Evolutionary conservation across 2,797 vertebrate species (phyloP).

Genomic region (Acanthurus lineatus): DNA sequence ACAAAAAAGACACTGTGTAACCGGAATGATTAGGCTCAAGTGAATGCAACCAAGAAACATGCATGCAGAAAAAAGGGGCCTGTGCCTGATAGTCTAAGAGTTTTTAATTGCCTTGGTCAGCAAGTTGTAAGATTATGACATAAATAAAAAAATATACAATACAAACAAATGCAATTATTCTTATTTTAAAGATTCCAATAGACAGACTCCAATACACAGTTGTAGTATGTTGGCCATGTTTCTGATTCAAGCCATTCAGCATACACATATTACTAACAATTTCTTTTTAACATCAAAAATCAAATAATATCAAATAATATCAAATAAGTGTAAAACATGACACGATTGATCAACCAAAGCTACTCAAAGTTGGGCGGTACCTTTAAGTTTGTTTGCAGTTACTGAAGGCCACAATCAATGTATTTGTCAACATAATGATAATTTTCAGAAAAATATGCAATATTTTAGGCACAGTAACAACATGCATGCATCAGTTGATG

Average conservation of each 20-base stretch:
- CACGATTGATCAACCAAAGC: too few relatives aligned
- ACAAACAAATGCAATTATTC: too few relatives aligned
- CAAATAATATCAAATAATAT: background rate
- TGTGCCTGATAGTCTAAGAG: background rate
- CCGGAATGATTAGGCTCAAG: background rate
- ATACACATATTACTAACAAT: background rate
- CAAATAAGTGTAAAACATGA: too few relatives aligned
- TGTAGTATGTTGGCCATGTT: background rate
- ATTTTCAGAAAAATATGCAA: too few relatives aligned
- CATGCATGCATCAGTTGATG: slow-evolving; percentile 14
- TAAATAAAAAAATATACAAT: too few relatives aligned
- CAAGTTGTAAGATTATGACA: background rate
- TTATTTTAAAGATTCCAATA: too few relatives aligned
- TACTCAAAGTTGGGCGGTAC: too few relatives aligned
- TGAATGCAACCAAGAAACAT: background rate
- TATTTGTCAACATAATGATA: too few relatives aligned
- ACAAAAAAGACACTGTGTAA: background rate
- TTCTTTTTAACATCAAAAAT: background rate
- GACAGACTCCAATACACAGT: too few relatives aligned
- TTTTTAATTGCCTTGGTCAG: background rate
- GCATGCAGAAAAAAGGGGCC: background rate
- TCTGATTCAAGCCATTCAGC: background rate
- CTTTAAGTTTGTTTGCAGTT: too few relatives aligned
- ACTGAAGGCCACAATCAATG: too few relatives aligned
- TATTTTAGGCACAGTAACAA: background rate